These are phyloP conservation scores for Plebejus melissa DNA, from an alignment of 2,888 invertebrate genomes.

Conservation along the genomic window DNA sequence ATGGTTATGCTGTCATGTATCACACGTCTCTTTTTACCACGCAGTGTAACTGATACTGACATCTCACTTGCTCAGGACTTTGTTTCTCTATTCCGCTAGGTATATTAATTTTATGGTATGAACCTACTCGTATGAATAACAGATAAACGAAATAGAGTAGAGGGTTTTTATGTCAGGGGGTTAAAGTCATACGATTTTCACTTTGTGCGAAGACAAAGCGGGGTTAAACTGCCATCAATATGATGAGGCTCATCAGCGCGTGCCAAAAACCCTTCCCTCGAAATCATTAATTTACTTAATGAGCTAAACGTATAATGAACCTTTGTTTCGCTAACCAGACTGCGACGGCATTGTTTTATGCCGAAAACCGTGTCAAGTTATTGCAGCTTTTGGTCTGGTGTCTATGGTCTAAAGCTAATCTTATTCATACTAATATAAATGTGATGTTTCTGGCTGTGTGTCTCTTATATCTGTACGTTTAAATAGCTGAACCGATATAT, in stretches of 20 bases:
- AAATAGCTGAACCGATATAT: no score
- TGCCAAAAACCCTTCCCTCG: constrained; percentile 54
- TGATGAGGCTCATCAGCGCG: constrained; percentile 50
- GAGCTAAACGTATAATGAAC: constrained; percentile 63
- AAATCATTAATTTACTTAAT: constrained; percentile 66
- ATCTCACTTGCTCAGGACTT: no score
- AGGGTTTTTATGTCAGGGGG: constrained; percentile 29
- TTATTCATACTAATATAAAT: no score
- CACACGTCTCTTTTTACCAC: no score
- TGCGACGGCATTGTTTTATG: constrained; percentile 53
- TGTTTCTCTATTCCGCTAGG: no score
- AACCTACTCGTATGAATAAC: not conserved
- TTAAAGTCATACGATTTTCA: constrained; percentile 28
- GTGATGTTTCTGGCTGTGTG: no score
- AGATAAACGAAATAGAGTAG: not conserved
- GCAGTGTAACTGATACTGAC: no score
- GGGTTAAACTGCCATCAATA: constrained; percentile 47
- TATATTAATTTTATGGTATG: no score
- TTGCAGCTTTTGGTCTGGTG: not conserved
- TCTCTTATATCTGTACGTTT: not conserved
- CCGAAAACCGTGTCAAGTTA: constrained; percentile 44
- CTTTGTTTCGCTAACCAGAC: constrained; percentile 55
- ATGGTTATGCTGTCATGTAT: no score
- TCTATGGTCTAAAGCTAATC: not conserved
- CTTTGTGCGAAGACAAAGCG: constrained; percentile 39